Evolutionary conservation across 2,797 vertebrate genomes (phyloP), one percentile per base, ranked within the genome.

Genomic region (Gambelia wislizenii): DNA sequence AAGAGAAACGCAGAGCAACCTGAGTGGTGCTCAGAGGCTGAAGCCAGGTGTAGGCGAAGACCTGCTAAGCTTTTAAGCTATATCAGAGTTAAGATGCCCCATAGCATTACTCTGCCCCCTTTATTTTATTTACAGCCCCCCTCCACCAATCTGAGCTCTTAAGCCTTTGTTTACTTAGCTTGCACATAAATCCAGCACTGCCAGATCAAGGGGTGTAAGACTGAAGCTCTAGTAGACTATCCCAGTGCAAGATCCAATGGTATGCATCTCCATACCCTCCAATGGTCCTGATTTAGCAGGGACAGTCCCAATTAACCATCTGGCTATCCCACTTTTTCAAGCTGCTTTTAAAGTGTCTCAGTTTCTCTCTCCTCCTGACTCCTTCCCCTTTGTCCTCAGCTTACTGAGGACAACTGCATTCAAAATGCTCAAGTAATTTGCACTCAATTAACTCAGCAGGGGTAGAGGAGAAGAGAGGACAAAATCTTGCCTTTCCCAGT

Each of bases 1-100:
- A 89, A 83, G 47, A 93, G 83, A 89, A 82, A 92, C 3, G 59
- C 36, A 80, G 75, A 70, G 10, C 2, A 33, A 3, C 16, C 8
- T 0, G 0, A 91, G 33, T 69, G n/a, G 54, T 64, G 12, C 59
- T 39, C 25, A 47, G 25, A 33, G 12, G 13, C 22, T 75, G 52
- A 79, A 52, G 78, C 79, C 30, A 80, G 27, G 7, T 30, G 22
- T 61, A 20, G 33, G 30, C 72, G 18, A 22, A 70, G 27, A 80
- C 13, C 6, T 20, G 10, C 33, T 42, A 67, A 56, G 42, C 14
- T 14, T 0, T 14, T 33, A 4, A 36, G 1, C 25, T 76, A 22
- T 30, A 27, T 16, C 9, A 12, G 42, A 27, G 27, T 47, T 47
- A 76, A 47, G 9, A 76, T 47, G 22, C 42, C 25, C 9, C 5